Conservation (phyloP, 1,140 invertebrate genomes). For the Scaptomyza montana region DNA sequence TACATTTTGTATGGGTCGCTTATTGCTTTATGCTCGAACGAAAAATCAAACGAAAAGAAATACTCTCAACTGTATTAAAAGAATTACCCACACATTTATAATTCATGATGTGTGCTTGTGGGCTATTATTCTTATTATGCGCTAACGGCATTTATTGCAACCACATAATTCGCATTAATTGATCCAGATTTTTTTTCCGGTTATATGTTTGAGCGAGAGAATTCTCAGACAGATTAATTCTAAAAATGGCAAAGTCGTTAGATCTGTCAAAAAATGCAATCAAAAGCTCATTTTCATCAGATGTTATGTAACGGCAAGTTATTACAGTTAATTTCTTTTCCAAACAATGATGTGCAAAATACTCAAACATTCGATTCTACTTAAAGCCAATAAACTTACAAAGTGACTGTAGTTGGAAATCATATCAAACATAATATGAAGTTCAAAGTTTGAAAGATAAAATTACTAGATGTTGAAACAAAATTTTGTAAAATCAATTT, state of each 20-base stretch:
- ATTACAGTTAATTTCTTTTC: too few relatives aligned
- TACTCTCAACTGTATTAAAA: not conserved
- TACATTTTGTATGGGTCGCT: not conserved
- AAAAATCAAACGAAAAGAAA: slow-evolving; percentile 14
- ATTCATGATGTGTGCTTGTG: slow-evolving; percentile 9
- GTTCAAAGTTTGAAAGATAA: slow-evolving; percentile 1
- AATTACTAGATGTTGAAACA: not conserved
- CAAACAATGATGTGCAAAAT: not conserved
- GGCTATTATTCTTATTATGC: not conserved
- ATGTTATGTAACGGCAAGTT: not conserved
- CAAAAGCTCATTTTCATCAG: not conserved
- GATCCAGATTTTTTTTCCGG: not conserved
- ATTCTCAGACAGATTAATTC: not conserved
- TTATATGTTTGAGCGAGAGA: not conserved
- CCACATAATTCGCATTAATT: slow-evolving; percentile 17
- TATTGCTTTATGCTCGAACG: not conserved
- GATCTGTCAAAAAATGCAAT: slow-evolving; percentile 1
- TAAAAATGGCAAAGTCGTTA: not conserved
- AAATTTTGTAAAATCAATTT: slow-evolving; percentile 5
- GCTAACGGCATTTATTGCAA: slow-evolving; percentile 13
- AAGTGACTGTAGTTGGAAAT: not conserved
- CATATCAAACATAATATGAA: not conserved
- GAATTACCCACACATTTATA: slow-evolving; percentile 10
- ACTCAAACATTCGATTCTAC: too few relatives aligned
- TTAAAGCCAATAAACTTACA: too few relatives aligned